Base-by-base conservation (phyloP, 2,797 vertebrate genomes). In the Coregonus ussuriensis region DNA sequence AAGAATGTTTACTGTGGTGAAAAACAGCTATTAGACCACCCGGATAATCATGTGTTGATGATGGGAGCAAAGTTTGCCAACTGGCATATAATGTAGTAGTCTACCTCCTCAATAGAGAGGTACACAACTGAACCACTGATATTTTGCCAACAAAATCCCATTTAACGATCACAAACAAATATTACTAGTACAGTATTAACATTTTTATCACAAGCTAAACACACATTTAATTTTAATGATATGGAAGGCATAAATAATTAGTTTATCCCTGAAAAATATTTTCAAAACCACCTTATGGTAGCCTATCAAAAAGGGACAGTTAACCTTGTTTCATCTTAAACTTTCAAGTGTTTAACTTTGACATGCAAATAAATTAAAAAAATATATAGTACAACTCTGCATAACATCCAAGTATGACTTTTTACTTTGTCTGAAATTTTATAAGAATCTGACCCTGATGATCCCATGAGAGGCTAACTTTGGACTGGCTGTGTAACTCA, bases 111-210 rank as follows among this genome's bases (percentile, higher is more conserved):
- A 63, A 63, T 3, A 63, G 21, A 63, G 29, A 59, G 29, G 14
- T 51, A 70, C 54, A 69, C 51, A 41, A 76, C 71, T 21, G 56
- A 70, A 65, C 15, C 11, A 67, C 75, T 82, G 71, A 80, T 71
- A 37, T 72, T 76, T 78, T 59, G 66, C 53, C 71, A 29, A 4
- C 37, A 70, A 59, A 77, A 75, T 81, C 66, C 41, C 71, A 14
- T 79, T 75, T 79, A 81, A 79, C 71, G 73, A 81, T 81, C 41
- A 51, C 77, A 75, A 85, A 85, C 82, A 79, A 73, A 74, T 71
- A 72, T 31, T 67, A 74, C 71, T 33, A 29, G 71, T 14, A 6
- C 62, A 65, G 29, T 71, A 74, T 83, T 83, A 72, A 41, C 77
- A 80, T 83, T 63, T 84, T 83, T 74, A 77, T 78, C 54, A 41